Evolutionary conservation across 2,797 vertebrate genomes (phyloP), one percentile per base, ranked within the genome.

Genomic region (Ceryle rudis): DNA sequence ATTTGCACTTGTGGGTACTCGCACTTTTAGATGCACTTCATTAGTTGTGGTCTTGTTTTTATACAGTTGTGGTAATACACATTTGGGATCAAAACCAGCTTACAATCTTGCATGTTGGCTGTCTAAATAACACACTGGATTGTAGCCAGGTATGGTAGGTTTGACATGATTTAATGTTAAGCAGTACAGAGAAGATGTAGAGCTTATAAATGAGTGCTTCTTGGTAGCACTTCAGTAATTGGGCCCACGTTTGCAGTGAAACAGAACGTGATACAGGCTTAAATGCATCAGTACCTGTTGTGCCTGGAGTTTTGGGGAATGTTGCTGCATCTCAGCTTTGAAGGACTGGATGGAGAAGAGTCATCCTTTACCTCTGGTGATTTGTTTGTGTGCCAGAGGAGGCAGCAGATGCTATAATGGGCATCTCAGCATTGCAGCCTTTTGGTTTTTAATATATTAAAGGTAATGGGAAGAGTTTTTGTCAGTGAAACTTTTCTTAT

Each of bases 181-280:
- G 31, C 1, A 0, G n/a, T 60, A 26, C 25, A 3, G 2, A 26
- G n/a, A 51, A 84, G 57, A 35, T 55, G 23, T 19, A 67, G 64
- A 66, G 5, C 17, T 77, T 81, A 2, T 19, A 39, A 26, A 2
- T 46, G 47, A 58, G 0, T 2, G 2, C 61, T 77, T 64, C 17
- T 64, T 46, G 13, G 25, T 69, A 46, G 19, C 2, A 11, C 23
- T 37, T 62, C 28, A 28, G 44, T 86, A 16, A 42, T 8, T 2
- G 5, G 18, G 18, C 6, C n/a, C 6, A 1, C 4, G 20, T 37
- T 83, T 81, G 23, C n/a, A 54, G 31, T 0, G 0, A 80, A 84
- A 22, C 23, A 41, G 31, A 55, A 69, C 25, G 14, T 0, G 5
- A 1, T 41, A 23, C 0, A 2, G 18, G 7, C 47, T 67, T 33